Evolutionary conservation across 2,888 invertebrate species (phyloP), one percentile per base, ranked within the genome.

Genomic region (Dichetophora obliterata): DNA sequence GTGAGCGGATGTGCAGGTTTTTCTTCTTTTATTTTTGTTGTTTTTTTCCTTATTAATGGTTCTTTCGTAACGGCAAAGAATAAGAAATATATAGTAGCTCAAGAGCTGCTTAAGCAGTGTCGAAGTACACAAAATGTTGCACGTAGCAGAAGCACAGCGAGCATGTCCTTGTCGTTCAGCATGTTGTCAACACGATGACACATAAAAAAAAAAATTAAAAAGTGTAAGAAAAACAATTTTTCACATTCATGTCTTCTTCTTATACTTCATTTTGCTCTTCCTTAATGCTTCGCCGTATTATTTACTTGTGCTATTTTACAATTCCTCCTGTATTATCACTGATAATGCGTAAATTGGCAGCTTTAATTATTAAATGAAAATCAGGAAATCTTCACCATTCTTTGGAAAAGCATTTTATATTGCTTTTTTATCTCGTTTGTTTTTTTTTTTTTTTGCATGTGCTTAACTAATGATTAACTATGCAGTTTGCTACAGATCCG

Each of bases 121-220:
- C 59, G 34, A 70, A 16, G 52, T 5, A n/a, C n/a, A 70, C 8
- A 54, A 34, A 43, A 43, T 43, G 16, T 24, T 5, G 37, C 16
- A 19, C 14, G 52, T 9, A 24, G 50, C 22, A 54, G 22, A n/a
- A n/a, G n/a, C n/a, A 11, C 43, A 8, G 37, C 68, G 16, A 37
- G 48, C 66, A 48, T 37, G 66, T 48, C 43, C 22, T 16, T 37
- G 66, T 48, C 66, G 19, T 66, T 66, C 66, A 43, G 37, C 66
- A 11, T 19, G 66, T n/a, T 66, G 66, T 48, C 66, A 66, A 48
- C 43, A 22, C 22, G 48, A 43, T 66, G 66, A 48, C 66, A 48
- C 66, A 14, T 14, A 8, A 27, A 27, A 16, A 61, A n/a, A 71
- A 76, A 34, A 59, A 73, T 37, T 22, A 19, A 22, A 19, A 54